Percentiles rank a stretch among this genome's conserved stretches.
Evolutionary conservation across 2,797 vertebrate species (phyloP).

Genomic region (Danionella dracula): DNA sequence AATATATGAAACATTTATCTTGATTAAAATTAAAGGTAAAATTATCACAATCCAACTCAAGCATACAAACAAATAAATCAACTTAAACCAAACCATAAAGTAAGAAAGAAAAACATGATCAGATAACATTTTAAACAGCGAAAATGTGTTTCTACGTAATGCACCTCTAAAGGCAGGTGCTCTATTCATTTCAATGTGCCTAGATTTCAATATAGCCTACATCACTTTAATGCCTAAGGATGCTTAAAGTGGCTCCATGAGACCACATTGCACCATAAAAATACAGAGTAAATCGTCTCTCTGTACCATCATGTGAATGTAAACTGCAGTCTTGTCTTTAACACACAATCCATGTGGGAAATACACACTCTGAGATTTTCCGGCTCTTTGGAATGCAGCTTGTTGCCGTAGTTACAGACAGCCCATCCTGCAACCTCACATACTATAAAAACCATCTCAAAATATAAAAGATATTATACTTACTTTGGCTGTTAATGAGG

Average conservation of each 20-base stretch:
- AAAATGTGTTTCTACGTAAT: too few relatives aligned
- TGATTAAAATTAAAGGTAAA: too few relatives aligned
- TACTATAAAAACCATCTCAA: not conserved
- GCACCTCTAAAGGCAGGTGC: too few relatives aligned
- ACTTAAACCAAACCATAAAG: too few relatives aligned
- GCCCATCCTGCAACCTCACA: not conserved
- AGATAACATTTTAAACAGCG: too few relatives aligned
- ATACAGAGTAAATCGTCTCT: not conserved
- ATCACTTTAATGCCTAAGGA: not conserved
- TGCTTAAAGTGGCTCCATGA: not conserved
- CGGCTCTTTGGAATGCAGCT: not conserved
- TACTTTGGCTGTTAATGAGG: not conserved
- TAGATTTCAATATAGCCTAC: too few relatives aligned
- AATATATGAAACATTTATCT: too few relatives aligned
- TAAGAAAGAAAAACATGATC: too few relatives aligned
- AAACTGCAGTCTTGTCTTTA: not conserved
- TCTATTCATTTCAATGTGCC: too few relatives aligned
- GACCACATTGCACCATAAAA: not conserved
- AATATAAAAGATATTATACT: not conserved
- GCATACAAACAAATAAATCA: too few relatives aligned
- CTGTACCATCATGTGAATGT: not conserved
- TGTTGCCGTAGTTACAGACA: not conserved
- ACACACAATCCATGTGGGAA: not conserved
- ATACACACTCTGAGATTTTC: not conserved
- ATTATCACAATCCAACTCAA: too few relatives aligned